Conservation (phyloP, 2,797 vertebrate species). For the Coranthus polyacanthus region DNA sequence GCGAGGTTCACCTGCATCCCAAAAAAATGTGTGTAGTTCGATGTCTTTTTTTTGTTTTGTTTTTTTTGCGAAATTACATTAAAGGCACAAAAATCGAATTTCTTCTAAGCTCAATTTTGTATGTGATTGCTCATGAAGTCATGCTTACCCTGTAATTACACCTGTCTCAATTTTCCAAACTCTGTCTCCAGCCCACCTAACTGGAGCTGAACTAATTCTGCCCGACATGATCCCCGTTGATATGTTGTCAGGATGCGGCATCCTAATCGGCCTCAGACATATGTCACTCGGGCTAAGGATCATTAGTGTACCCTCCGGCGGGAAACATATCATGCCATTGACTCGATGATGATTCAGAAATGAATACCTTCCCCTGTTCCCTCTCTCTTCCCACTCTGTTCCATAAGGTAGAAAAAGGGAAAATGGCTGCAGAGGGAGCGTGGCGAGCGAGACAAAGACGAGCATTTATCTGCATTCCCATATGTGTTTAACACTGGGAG, state of each 20-base stretch:
- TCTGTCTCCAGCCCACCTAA: constrained; percentile 41
- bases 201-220: constrained; percentile 68
- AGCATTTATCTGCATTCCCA: constrained; percentile 73
- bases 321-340: constrained; percentile 54
- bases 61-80: constrained; percentile 20
- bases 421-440: constrained; percentile 45
- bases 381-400: constrained; percentile 67
- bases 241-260: constrained; percentile 59
- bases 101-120: constrained; percentile 24
- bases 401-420: constrained; percentile 58
- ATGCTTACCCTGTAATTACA: constrained; percentile 38
- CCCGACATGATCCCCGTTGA: constrained; percentile 72
- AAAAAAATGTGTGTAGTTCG: not conserved
- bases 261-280: constrained; percentile 76
- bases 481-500: constrained; percentile 65
- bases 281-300: constrained; percentile 76
- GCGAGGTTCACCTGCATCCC: constrained; percentile 29
- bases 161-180: constrained; percentile 51
- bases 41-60: not conserved
- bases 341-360: constrained; percentile 64
- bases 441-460: constrained; percentile 62
- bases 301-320: constrained; percentile 67
- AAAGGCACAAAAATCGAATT: constrained; percentile 3
- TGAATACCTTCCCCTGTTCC: constrained; percentile 48
- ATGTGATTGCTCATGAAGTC: constrained; percentile 20